phyloP scores from a whole-genome alignment of 2,888 invertebrate genomes.

The Alviniconcha strummeri region DNA sequence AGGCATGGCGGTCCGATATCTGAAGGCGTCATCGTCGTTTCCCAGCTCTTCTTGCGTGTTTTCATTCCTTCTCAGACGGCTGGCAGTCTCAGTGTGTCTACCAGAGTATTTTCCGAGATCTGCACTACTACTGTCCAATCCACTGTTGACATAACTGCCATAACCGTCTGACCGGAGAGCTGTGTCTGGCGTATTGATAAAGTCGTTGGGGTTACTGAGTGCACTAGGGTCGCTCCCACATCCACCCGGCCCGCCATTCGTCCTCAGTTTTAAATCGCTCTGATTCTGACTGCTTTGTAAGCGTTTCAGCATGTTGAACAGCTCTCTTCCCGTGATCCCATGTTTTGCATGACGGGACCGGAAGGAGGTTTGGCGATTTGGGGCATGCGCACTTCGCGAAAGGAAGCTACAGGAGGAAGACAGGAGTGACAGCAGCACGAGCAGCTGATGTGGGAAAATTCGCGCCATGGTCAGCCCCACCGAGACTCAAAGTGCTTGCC shows the following conservation, averaged over 20 bases:
- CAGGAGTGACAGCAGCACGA: conserved; percentile 12
- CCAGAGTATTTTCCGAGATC: background rate
- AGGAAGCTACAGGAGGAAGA: background rate
- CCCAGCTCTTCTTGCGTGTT: background rate
- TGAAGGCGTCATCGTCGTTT: background rate
- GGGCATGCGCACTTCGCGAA: background rate
- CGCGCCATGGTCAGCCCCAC: background rate
- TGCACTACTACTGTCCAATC: background rate
- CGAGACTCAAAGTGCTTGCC: background rate
- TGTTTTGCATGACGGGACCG: background rate
- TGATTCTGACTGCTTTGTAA: background rate
- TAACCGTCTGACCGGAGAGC: background rate
- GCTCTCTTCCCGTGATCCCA: background rate
- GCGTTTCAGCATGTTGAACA: background rate
- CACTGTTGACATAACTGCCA: background rate
- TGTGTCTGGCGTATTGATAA: background rate
- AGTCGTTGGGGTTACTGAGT: background rate
- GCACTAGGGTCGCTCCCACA: background rate
- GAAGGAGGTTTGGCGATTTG: background rate
- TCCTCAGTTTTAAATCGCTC: background rate
- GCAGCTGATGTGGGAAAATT: background rate
- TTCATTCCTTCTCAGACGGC: background rate
- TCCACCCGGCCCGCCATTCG: background rate
- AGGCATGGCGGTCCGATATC: background rate
- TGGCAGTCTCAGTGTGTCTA: background rate